Conservation (phyloP, 2,797 vertebrate genomes). For the Channa striata region DNA sequence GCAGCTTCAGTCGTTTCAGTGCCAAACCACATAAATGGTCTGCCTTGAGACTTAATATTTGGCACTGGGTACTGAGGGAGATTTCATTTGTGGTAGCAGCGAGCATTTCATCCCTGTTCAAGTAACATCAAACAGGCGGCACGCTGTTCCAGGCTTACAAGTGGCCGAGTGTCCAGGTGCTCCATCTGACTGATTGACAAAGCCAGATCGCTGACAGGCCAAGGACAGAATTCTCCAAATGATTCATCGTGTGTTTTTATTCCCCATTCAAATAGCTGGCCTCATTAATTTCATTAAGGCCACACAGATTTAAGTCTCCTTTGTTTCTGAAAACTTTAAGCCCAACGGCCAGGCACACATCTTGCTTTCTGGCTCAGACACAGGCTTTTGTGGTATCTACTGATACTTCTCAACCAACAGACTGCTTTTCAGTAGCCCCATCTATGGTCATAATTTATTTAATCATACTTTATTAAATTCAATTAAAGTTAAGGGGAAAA, state of each 20-base stretch:
- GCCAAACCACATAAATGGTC: conserved; percentile 73
- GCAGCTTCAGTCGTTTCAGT: conserved; percentile 57
- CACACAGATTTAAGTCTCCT: conserved; percentile 66
- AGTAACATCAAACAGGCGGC: conserved; percentile 81
- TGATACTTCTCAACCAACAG: conserved; percentile 29
- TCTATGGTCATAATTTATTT: conserved; percentile 19
- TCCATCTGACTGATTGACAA: conserved; percentile 71
- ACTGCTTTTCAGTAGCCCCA: conserved; percentile 20
- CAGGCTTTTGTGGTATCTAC: conserved; percentile 17
- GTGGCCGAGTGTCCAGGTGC: conserved; percentile 77
- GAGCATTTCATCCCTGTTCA: conserved; percentile 77
- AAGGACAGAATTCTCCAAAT: conserved; percentile 63
- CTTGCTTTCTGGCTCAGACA: conserved; percentile 45
- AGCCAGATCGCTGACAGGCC: conserved; percentile 75
- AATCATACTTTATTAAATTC: conserved; percentile 13
- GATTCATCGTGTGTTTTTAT: conserved; percentile 63
- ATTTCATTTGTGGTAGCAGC: conserved; percentile 70
- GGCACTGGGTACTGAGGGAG: conserved; percentile 67
- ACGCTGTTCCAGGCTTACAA: conserved; percentile 76
- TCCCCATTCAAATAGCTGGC: conserved; percentile 65
- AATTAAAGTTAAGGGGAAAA: conserved; percentile 13
- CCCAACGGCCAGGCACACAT: conserved; percentile 40
- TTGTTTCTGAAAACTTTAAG: conserved; percentile 69
- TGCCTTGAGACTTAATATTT: conserved; percentile 77
- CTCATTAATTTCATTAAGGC: conserved; percentile 75